Percentiles rank a stretch among this genome's conserved stretches.
phyloP scores from a whole-genome alignment of 2,113 vertebrate genomes.

The Rallus limicola region DNA sequence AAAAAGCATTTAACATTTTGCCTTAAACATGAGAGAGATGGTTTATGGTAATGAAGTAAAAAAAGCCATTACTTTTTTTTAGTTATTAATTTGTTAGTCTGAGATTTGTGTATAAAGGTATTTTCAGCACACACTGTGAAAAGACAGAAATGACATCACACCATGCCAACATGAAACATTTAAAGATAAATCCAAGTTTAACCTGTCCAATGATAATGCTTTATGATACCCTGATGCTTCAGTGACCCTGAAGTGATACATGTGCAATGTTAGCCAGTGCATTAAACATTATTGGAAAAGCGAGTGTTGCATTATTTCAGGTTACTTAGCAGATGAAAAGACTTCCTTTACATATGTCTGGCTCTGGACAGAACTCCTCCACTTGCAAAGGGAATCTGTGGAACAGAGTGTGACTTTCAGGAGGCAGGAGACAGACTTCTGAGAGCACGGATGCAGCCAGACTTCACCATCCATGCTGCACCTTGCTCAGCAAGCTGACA shows the following conservation, averaged over 20 bases:
- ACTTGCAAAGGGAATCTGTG: neutral
- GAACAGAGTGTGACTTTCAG: neutral
- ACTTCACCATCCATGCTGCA: neutral
- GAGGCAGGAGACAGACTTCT: neutral
- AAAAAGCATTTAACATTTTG: neutral
- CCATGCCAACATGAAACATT: neutral
- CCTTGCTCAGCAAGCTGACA: neutral
- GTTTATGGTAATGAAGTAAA: neutral
- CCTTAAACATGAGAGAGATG: neutral
- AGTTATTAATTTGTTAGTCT: neutral
- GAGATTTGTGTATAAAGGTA: neutral
- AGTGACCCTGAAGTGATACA: neutral
- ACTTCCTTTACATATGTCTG: neutral
- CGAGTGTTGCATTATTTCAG: neutral
- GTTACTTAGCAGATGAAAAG: neutral
- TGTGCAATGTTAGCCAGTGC: neutral
- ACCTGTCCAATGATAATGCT: accelerated
- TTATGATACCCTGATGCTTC: neutral
- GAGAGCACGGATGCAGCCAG: neutral
- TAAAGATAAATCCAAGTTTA: neutral
- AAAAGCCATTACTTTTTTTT: neutral
- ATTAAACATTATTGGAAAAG: neutral
- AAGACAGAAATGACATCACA: neutral
- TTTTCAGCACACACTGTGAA: neutral
- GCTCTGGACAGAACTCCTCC: neutral